phyloP scores from a whole-genome alignment of 2,888 invertebrate species.

The Sphaeridia pumilis region DNA sequence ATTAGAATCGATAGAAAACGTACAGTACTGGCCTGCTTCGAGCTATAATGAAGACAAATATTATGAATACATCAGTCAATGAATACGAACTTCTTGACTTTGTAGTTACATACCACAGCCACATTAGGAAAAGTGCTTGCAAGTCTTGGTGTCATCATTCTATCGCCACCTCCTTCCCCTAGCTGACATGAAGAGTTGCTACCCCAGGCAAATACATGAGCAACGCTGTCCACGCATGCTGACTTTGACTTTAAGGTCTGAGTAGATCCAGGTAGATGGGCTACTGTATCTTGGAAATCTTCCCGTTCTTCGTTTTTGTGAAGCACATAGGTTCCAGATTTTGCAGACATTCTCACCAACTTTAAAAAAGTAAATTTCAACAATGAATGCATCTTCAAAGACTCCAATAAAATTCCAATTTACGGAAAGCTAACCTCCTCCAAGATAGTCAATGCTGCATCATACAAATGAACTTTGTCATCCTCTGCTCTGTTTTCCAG shows the following conservation, averaged over 20 bases:
- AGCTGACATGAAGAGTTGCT: slow-evolving; percentile 54
- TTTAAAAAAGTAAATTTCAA: slow-evolving; percentile 7
- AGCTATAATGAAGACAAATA: slow-evolving; percentile 40
- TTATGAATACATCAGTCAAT: not conserved
- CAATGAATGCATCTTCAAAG: not conserved
- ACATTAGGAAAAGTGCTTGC: slow-evolving; percentile 49
- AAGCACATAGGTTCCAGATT: slow-evolving; percentile 14
- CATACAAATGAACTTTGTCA: slow-evolving; percentile 42
- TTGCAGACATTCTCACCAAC: slow-evolving; percentile 25
- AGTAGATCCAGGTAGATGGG: not conserved
- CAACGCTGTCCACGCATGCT: slow-evolving; percentile 34
- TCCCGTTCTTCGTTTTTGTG: no score
- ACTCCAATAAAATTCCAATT: not conserved
- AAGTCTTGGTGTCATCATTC: slow-evolving; percentile 48
- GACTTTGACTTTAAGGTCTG: slow-evolving; percentile 2
- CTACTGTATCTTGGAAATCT: no score
- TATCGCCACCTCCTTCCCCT: slow-evolving; percentile 50
- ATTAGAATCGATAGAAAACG: slow-evolving; percentile 49
- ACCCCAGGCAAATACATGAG: slow-evolving; percentile 53
- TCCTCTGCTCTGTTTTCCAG: slow-evolving; percentile 35
- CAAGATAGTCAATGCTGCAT: slow-evolving; percentile 48
- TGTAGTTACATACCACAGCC: slow-evolving; percentile 43
- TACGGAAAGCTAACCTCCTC: slow-evolving; percentile 38
- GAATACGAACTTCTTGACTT: not conserved
- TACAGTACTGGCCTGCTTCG: slow-evolving; percentile 55